Percentiles rank a stretch among this genome's conserved stretches.
These are phyloP conservation scores for Trypoxylus dichotomus DNA, from an alignment of 1,140 invertebrate species.

Conservation along the genomic window DNA sequence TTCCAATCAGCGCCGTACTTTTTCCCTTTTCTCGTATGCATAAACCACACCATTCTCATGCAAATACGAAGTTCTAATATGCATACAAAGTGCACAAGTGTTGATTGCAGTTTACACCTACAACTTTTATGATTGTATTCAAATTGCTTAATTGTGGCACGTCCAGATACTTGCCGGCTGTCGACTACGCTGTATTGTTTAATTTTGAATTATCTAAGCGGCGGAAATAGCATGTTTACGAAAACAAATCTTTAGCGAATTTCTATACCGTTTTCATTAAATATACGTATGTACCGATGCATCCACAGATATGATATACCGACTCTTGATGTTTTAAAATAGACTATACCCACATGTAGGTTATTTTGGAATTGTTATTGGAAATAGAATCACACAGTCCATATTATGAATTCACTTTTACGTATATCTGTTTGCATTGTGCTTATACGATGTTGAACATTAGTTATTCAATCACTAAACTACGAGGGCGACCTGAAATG, in stretches of 20 bases:
- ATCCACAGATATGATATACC: not conserved
- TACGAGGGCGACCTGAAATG: too few relatives aligned
- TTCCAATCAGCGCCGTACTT: constrained; percentile 4
- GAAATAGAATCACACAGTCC: too few relatives aligned
- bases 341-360: too few relatives aligned
- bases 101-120: constrained; percentile 20
- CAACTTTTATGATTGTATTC: constrained; percentile 22
- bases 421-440: too few relatives aligned
- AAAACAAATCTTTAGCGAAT: not conserved
- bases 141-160: constrained; percentile 19
- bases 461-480: too few relatives aligned
- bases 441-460: too few relatives aligned
- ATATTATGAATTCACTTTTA: too few relatives aligned
- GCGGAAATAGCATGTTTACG: not conserved
- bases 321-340: not conserved
- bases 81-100: constrained; percentile 20
- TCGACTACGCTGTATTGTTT: not conserved
- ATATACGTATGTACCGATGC: too few relatives aligned
- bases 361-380: too few relatives aligned
- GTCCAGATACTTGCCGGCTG: not conserved
- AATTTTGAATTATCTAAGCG: constrained; percentile 15
- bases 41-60: constrained; percentile 18
- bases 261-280: not conserved
- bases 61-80: constrained; percentile 13
- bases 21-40: constrained; percentile 12